A percentile compares a stretch with the other conserved stretches of the same genome.
These are phyloP conservation scores for Cephalotes varians DNA, from an alignment of 2,888 invertebrate species.

Conservation along the genomic window DNA sequence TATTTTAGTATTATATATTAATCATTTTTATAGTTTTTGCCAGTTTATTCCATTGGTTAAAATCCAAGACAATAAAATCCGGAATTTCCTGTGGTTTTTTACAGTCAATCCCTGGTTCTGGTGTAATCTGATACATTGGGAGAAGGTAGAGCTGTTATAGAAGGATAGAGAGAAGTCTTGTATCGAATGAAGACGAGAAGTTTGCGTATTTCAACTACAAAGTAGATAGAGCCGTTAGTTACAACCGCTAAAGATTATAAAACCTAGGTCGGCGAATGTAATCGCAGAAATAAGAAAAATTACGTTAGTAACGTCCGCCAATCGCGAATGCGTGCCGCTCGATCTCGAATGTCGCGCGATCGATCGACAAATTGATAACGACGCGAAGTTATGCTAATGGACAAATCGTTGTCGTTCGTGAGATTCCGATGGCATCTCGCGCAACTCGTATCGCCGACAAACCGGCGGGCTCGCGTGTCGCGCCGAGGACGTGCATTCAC, in stretches of 20 bases:
- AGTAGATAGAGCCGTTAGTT: background rate
- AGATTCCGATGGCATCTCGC: conserved; percentile 54
- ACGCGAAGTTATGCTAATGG: conserved; percentile 55
- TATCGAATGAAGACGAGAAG: background rate
- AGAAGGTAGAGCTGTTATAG: background rate
- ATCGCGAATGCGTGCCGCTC: background rate
- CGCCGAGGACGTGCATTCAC: conserved; percentile 14
- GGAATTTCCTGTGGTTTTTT: no score
- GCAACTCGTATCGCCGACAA: conserved; percentile 6
- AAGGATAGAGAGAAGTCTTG: background rate
- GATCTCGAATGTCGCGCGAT: background rate
- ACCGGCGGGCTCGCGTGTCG: background rate
- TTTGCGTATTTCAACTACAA: background rate
- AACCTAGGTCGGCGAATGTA: background rate
- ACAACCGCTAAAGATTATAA: background rate
- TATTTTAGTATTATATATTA: no score
- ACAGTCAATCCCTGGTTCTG: background rate
- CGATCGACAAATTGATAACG: conserved; percentile 52
- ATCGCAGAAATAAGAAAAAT: background rate
- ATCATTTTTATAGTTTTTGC: no score
- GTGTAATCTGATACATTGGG: background rate
- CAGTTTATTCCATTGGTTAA: no score
- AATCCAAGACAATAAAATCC: no score
- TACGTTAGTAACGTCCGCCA: background rate
- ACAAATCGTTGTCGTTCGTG: conserved; percentile 57